Evolutionary conservation across 1,140 invertebrate species (phyloP), one percentile per base, ranked within the genome.

Genomic region (Orchestia grillus): DNA sequence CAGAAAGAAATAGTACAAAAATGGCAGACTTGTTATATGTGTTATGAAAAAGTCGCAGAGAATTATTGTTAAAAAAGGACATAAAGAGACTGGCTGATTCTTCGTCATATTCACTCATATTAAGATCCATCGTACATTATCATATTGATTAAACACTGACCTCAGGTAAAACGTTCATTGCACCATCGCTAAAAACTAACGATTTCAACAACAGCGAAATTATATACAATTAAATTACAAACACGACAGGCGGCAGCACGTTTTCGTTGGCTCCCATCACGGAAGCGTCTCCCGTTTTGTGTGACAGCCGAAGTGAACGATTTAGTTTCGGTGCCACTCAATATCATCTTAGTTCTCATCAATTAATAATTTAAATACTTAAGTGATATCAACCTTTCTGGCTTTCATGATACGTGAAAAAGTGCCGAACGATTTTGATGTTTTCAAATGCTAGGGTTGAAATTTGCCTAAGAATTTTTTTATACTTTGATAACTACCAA

Each of bases 101-200:
- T 77, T 77, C 28, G 62, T 77, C 62, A 77, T 28, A 77, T 77
- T 77, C 62, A 77, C 36, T 77, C 62, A 77, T 77, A 77, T 77
- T 23, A 90, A 42, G 8, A 42, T 90, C 42, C n/a, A 90, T 44
- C 88, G 41, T 42, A 42, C 88, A 90, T 90, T 44, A 90, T 90
- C 88, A 44, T 90, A 90, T 42, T 90, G 88, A 90, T 90, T 90
- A 44, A 90, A 90, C n/a, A 90, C 88, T 90, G 88, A 90, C 88
- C 88, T 42, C 43, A 42, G n/a, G n/a, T 90, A 90, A 90, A 90
- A 44, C 88, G 11, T 90, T 90, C n/a, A 90, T 90, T 90, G 88
- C 88, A 44, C 88, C 88, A 90, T 90, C 88, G 28, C 41, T 90
- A 90, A 42, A 53, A 41, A 90, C 88, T 87, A 90, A 90, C 88